Percentiles rank a stretch among this genome's conserved stretches.
These are phyloP conservation scores for Hyles lineata DNA, from an alignment of 2,888 invertebrate genomes.

Conservation along the genomic window DNA sequence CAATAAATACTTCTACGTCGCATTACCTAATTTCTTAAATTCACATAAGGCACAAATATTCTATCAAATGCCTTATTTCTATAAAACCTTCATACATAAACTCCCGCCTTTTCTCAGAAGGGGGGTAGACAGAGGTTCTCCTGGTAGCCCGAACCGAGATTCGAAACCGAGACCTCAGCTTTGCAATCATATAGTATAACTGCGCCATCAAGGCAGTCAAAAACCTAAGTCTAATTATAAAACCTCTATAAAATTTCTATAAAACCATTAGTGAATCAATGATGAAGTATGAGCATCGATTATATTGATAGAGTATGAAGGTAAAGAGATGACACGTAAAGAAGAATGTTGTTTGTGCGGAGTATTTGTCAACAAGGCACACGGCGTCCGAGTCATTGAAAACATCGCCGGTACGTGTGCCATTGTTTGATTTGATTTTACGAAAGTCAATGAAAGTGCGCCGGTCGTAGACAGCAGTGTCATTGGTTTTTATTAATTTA, in stretches of 20 bases:
- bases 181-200: no score
- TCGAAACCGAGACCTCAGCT: no score
- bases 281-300: conserved; percentile 5
- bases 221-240: no score
- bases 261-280: neutral
- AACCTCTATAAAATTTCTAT: no score
- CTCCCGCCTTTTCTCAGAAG: no score
- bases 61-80: neutral
- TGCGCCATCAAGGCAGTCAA: no score
- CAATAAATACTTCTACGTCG: neutral
- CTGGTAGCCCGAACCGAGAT: no score
- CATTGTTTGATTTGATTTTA: conserved; percentile 55
- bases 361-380: conserved; percentile 70
- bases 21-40: conserved; percentile 19
- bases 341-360: conserved; percentile 66
- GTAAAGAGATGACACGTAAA: conserved; percentile 40
- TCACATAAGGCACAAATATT: neutral
- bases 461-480: conserved; percentile 33
- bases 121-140: no score
- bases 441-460: conserved; percentile 38
- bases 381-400: conserved; percentile 16
- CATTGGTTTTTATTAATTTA: conserved; percentile 15
- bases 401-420: conserved; percentile 44
- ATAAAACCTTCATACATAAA: no score
- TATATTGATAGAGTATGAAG: conserved; percentile 41